Evolutionary conservation across 1,140 invertebrate genomes (phyloP), one percentile per base, ranked within the genome.

Genomic region (Tenebrio molitor): DNA sequence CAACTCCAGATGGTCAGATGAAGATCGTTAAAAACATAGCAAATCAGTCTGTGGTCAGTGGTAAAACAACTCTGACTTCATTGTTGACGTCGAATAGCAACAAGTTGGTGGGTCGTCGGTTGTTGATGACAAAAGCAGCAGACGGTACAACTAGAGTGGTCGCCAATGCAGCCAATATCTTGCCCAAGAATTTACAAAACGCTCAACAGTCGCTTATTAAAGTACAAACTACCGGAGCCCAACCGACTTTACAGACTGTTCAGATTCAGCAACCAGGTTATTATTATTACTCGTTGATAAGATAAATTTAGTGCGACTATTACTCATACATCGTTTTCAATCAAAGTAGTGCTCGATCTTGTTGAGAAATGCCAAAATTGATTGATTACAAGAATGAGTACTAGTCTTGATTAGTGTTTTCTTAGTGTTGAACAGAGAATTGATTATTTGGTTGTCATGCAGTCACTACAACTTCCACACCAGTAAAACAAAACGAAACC

Each of bases 81-180:
- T 82, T 92, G 23, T 80, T 92, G 29, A 89, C 89, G 10, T 83
- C 84, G 41, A 89, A 89, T 29, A 87, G 87, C 2, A 92, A 91
- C 81, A 88, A 89, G 29, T 87, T 92, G 29, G 86, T 91, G 19
- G 89, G 90, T 10, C 84, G 91, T 73, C 84, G 92, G 78, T 92
- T 93, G 72, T 91, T 93, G 42, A 94, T 95, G 89, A 92, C 93
- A 0, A 94, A 94, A 84, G 90, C 90, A 63, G 85, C 91, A 1
- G 92, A 94, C 83, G 92, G 92, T 16, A 91, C 91, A 1, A 92
- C 92, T 0, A 85, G 91, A 74, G 89, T 94, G 4, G 88, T 94
- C 44, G 86, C 90, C 1, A 86, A 85, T 14, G 84, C 86, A 15
- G 83, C 86, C 2, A 88, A 83, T 79, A 86, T 89, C 76, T 78